Conservation (phyloP, 1,140 invertebrate species). For the Probaryconus sp. region DNA sequence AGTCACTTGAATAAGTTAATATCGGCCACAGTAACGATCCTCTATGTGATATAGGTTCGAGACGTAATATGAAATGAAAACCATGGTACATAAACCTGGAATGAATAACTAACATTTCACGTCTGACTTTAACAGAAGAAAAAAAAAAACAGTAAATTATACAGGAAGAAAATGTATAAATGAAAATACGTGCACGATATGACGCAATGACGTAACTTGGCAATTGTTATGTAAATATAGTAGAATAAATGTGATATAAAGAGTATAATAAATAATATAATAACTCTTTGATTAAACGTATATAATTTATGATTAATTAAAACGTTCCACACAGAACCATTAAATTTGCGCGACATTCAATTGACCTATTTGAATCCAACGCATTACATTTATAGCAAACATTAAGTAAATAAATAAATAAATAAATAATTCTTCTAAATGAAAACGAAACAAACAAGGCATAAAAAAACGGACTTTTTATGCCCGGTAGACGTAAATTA, state of each 20-base stretch:
- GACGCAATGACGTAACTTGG: constrained; percentile 18
- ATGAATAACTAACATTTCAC: constrained; percentile 42
- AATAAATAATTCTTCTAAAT: too few species aligned
- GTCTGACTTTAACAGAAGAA: background rate
- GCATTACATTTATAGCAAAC: too few species aligned
- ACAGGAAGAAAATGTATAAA: constrained; percentile 7
- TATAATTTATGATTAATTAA: constrained; percentile 22
- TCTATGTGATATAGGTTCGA: constrained; percentile 6
- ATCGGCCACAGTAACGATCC: constrained; percentile 47
- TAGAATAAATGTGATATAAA: constrained; percentile 13
- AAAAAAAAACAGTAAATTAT: constrained; percentile 2
- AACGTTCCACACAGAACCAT: too few species aligned
- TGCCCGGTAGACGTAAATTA: too few species aligned
- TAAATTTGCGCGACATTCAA: constrained; percentile 25
- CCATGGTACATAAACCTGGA: constrained; percentile 32
- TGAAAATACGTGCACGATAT: constrained; percentile 34
- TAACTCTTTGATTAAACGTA: constrained; percentile 7
- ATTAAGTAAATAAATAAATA: too few species aligned
- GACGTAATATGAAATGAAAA: constrained; percentile 10
- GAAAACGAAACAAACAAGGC: too few species aligned
- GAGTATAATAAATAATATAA: constrained; percentile 23
- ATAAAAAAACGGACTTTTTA: too few species aligned
- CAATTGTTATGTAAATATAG: constrained; percentile 43
- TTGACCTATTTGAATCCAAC: constrained; percentile 4
- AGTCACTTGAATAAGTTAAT: constrained; percentile 30